Conservation (phyloP, 2,888 invertebrate genomes). For the Drosophila mercatorum region DNA sequence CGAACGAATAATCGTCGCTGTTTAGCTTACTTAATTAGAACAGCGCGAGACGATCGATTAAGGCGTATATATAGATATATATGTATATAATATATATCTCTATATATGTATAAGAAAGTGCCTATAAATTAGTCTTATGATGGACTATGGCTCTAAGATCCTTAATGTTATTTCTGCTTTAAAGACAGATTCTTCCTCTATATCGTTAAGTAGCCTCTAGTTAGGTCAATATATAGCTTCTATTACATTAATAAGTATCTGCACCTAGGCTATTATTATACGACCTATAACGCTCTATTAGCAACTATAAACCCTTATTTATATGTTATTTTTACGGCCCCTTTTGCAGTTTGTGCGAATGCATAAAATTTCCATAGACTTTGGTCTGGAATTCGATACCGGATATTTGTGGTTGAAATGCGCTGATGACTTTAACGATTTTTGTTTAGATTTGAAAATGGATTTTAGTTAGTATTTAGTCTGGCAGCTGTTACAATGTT, state of each 20-base stretch:
- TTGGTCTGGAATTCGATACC: background rate
- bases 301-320: background rate
- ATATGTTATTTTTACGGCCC: background rate
- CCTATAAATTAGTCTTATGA: background rate
- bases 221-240: too few relatives aligned
- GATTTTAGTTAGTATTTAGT: background rate
- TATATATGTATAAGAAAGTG: too few relatives aligned
- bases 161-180: background rate
- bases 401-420: background rate
- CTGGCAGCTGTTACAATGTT: background rate
- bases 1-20: background rate
- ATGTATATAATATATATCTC: too few relatives aligned
- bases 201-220: too few relatives aligned
- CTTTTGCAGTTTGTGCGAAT: background rate
- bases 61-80: background rate
- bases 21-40: slow-evolving; percentile 35
- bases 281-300: background rate
- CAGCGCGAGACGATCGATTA: slow-evolving; percentile 13
- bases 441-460: background rate
- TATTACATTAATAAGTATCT: background rate
- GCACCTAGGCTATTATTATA: background rate
- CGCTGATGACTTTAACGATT: background rate
- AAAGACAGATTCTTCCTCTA: background rate
- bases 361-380: slow-evolving; percentile 2
- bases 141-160: background rate